Evolutionary conservation across 2,888 invertebrate genomes (phyloP).

Genomic region (Chrysomela aeneicollis): DNA sequence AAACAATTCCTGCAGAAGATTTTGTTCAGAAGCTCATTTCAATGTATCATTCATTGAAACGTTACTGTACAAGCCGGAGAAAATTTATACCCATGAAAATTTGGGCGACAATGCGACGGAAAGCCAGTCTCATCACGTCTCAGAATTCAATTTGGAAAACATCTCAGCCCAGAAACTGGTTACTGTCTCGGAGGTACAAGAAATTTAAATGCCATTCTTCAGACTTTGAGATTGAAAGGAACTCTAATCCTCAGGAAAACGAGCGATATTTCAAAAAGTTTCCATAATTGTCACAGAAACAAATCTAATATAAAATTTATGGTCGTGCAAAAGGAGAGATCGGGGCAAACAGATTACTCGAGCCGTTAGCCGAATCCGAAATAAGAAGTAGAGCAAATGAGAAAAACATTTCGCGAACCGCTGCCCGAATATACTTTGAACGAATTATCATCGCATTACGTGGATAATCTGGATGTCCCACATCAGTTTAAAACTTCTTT

Average conservation of each 20-base stretch:
- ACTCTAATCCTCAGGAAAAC: conserved; percentile 25
- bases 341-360: conserved; percentile 31
- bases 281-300: conserved; percentile 29
- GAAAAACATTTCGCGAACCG: conserved; percentile 35
- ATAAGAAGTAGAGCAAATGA: conserved; percentile 34
- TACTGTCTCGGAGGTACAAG: not conserved
- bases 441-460: conserved; percentile 42
- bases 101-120: not conserved
- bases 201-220: conserved; percentile 9
- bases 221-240: conserved; percentile 11
- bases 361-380: conserved; percentile 23
- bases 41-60: too few relatives aligned
- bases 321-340: conserved; percentile 23
- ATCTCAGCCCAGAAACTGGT: not conserved
- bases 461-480: conserved; percentile 40
- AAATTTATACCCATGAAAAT: not conserved
- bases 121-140: not conserved
- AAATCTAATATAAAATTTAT: conserved; percentile 34
- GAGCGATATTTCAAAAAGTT: conserved; percentile 25
- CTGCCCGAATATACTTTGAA: conserved; percentile 26
- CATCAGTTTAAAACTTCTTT: conserved; percentile 43
- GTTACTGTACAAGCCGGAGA: too few relatives aligned
- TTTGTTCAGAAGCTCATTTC: too few relatives aligned
- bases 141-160: not conserved
- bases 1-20: too few relatives aligned